A percentile compares a stretch with the other conserved stretches of the same genome.
Evolutionary conservation across 2,113 vertebrate genomes (phyloP).

Genomic region (Panthera tigris): DNA sequence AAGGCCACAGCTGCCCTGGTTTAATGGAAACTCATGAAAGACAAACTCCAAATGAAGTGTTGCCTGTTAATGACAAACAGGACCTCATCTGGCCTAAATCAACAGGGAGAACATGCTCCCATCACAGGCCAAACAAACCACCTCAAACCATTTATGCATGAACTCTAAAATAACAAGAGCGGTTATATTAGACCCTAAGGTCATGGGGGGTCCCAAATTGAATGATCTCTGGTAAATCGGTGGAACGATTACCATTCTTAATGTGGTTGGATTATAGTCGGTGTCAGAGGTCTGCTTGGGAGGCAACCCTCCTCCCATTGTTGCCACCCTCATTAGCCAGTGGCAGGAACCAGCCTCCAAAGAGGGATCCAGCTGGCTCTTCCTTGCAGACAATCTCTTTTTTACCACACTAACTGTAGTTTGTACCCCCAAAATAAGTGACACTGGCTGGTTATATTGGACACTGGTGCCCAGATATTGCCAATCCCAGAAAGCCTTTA

Average conservation of each 20-base stretch:
- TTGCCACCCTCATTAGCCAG: background rate
- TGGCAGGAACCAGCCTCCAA: background rate
- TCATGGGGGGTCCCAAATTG: background rate
- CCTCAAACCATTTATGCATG: background rate
- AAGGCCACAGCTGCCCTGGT: background rate
- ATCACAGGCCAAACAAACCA: background rate
- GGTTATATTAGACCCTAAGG: background rate
- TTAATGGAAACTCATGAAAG: background rate
- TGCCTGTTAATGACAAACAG: background rate
- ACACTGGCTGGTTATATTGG: background rate
- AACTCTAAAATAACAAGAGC: background rate
- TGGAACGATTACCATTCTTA: background rate
- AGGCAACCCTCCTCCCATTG: background rate
- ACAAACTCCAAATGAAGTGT: background rate
- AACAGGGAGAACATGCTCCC: background rate
- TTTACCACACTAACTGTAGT: background rate
- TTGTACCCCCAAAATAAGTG: background rate
- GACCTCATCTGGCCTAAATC: background rate
- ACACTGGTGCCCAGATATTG: background rate
- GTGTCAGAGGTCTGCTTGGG: background rate
- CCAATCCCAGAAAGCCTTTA: background rate
- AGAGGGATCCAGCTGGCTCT: background rate
- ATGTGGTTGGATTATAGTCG: background rate
- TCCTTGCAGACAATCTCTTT: background rate
- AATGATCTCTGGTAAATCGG: background rate